Conservation (phyloP, 2,888 invertebrate genomes). For the Teinopalpus imperialis region DNA sequence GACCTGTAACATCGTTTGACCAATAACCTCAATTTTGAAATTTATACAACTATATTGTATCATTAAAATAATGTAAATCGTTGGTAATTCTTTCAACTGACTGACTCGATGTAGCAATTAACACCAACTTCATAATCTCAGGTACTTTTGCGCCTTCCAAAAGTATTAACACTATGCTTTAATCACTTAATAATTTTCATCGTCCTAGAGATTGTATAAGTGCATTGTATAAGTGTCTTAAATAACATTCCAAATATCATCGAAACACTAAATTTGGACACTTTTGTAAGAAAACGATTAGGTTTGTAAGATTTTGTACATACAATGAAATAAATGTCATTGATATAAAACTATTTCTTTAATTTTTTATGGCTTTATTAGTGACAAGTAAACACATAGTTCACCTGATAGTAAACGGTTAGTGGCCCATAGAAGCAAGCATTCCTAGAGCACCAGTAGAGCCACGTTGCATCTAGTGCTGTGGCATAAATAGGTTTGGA, state of each 20-base stretch:
- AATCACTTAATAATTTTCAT: conserved; percentile 56
- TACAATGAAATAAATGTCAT: conserved; percentile 81
- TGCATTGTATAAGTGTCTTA: conserved; percentile 77
- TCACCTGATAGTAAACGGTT: no score
- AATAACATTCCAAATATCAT: conserved; percentile 78
- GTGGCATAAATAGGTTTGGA: no score
- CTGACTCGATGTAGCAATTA: no score
- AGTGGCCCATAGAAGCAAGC: no score
- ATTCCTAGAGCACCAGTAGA: no score
- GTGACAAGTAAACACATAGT: no score
- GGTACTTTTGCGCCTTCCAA: conserved; percentile 34
- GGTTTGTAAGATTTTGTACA: conserved; percentile 81
- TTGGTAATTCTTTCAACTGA: conserved; percentile 11
- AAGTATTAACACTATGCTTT: conserved; percentile 58
- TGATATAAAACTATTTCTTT: conserved; percentile 57
- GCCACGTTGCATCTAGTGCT: no score
- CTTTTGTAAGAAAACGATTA: conserved; percentile 78
- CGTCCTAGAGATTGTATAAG: conserved; percentile 62
- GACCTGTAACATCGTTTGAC: conserved; percentile 67
- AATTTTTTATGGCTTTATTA: no score
- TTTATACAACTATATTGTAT: conserved; percentile 41
- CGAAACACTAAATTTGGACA: conserved; percentile 76
- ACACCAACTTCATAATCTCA: conserved; percentile 4
- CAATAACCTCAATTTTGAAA: conserved; percentile 55
- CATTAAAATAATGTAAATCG: conserved; percentile 17